Conservation (phyloP, 2,888 invertebrate genomes). For the Anticlea derivata region DNA sequence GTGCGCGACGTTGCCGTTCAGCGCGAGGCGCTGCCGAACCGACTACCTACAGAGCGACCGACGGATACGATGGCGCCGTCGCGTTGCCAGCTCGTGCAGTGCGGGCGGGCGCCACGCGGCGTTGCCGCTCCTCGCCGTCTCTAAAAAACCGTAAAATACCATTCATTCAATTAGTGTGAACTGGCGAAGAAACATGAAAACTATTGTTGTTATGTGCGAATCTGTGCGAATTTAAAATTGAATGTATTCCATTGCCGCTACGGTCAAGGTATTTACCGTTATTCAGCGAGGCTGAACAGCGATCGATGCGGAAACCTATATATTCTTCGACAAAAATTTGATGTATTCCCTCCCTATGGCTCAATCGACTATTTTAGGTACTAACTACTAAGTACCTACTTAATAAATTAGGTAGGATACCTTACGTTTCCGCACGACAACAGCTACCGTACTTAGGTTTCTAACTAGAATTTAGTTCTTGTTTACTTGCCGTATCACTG, state of each 20-base stretch:
- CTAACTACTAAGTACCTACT: no score
- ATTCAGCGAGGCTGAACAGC: background rate
- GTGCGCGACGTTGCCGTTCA: conserved; percentile 70
- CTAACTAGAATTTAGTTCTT: no score
- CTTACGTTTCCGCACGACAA: no score
- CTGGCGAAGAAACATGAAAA: conserved; percentile 47
- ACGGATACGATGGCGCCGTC: conserved; percentile 60
- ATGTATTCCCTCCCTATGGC: no score
- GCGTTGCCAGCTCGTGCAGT: conserved; percentile 72
- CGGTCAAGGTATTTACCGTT: conserved; percentile 21
- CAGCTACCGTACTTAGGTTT: no score
- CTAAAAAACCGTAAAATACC: conserved; percentile 66
- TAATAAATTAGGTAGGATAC: no score
- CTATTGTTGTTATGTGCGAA: conserved; percentile 34
- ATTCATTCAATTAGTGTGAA: conserved; percentile 69
- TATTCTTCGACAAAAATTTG: no score
- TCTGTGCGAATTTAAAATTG: conserved; percentile 40
- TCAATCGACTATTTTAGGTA: no score
- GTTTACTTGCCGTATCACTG: no score
- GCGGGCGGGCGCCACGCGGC: conserved; percentile 65
- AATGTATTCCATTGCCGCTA: background rate
- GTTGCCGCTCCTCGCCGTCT: conserved; percentile 59
- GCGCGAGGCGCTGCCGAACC: conserved; percentile 59
- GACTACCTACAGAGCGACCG: conserved; percentile 32
- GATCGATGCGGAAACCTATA: no score